These are phyloP conservation scores for Microcaecilia unicolor DNA, from an alignment of 2,797 vertebrate species.

Conservation along the genomic window DNA sequence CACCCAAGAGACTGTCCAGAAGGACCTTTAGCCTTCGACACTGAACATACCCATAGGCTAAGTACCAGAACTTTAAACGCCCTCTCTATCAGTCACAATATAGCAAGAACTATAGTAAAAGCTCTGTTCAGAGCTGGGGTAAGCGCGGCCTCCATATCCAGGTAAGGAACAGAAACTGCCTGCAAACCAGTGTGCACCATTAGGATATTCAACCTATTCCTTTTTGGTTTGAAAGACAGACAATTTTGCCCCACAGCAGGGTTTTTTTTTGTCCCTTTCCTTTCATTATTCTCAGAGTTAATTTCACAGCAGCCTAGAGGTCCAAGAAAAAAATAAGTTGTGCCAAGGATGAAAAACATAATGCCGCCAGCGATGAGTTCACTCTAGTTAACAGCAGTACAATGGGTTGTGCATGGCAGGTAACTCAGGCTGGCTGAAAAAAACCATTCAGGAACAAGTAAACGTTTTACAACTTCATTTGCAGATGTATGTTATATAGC, in stretches of 20 bases:
- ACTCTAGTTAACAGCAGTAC: conserved; percentile 14
- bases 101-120: conserved; percentile 19
- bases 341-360: conserved; percentile 29
- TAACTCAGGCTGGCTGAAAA: too few relatives aligned
- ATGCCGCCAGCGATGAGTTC: conserved; percentile 33
- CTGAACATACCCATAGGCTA: conserved; percentile 41
- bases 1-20: conserved; percentile 31
- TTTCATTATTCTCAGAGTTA: conserved; percentile 31
- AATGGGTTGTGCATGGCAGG: too few relatives aligned
- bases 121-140: conserved; percentile 13
- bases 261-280: conserved; percentile 22
- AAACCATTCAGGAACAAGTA: too few relatives aligned
- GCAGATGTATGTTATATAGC: too few relatives aligned
- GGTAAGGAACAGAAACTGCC: conserved; percentile 32
- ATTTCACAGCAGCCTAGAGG: conserved; percentile 36
- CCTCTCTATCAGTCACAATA: conserved; percentile 18
- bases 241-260: conserved; percentile 40
- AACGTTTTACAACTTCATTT: too few relatives aligned
- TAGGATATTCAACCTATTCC: conserved; percentile 8
- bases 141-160: conserved; percentile 26
- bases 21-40: conserved; percentile 37
- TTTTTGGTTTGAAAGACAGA: too few relatives aligned
- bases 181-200: conserved; percentile 18
- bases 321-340: conserved; percentile 30
- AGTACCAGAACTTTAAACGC: conserved; percentile 33